Percentiles rank a stretch among this genome's conserved stretches.
Conservation (phyloP, 64 coral and sea anemone genomes). For the Anthopleura sola region DNA sequence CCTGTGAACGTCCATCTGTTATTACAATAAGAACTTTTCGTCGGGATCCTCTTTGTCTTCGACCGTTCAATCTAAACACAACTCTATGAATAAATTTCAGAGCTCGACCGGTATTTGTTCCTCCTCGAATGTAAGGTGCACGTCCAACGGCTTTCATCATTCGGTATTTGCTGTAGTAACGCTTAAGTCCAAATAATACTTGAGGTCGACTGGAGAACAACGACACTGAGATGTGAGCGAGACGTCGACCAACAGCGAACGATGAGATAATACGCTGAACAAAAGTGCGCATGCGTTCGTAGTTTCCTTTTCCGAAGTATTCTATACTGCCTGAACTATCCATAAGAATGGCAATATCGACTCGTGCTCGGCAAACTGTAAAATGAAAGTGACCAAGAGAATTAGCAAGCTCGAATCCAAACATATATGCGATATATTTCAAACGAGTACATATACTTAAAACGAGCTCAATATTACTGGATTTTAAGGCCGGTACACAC, state of each 20-base stretch:
- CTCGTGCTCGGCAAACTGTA: conserved; percentile 19
- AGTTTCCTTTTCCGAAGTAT: conserved; percentile 14
- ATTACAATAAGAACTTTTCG: conserved; percentile 46
- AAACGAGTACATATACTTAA: too few species aligned
- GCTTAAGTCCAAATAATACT: not conserved
- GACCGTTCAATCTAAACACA: not conserved
- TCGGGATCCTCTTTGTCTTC: not conserved
- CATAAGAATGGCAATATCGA: conserved; percentile 41
- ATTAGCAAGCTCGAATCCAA: not conserved
- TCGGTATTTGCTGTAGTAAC: conserved; percentile 12
- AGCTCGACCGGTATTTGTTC: conserved; percentile 34
- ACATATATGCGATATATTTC: too few species aligned
- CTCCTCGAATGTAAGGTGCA: conserved; percentile 32
- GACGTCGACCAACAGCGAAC: conserved; percentile 7
- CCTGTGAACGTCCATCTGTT: conserved; percentile 39
- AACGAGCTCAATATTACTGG: too few species aligned
- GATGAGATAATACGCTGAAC: conserved; percentile 6
- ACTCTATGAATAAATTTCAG: conserved; percentile 6
- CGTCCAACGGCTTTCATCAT: conserved; percentile 33
- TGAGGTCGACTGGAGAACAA: conserved; percentile 11
- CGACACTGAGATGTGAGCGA: conserved; percentile 6
- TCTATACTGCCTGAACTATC: conserved; percentile 34
- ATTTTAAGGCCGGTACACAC: too few species aligned
- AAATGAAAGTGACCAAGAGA: not conserved
- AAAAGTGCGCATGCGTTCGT: conserved; percentile 7